Evolutionary conservation across 2,113 vertebrate species (phyloP).

Genomic region (Eretmodus cyanostictus): DNA sequence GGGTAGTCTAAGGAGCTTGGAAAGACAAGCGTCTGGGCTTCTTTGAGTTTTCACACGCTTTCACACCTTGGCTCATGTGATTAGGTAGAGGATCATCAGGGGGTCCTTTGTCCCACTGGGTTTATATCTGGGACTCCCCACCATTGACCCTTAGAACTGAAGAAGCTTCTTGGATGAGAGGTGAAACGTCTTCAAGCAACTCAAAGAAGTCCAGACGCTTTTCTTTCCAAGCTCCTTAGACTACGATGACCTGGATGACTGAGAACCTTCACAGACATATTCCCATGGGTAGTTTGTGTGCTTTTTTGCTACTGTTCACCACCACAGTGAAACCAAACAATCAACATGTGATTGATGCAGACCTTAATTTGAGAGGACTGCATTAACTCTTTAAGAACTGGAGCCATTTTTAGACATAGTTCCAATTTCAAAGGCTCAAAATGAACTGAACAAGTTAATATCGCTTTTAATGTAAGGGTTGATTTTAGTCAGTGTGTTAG

Average conservation of each 20-base stretch:
- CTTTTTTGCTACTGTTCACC: neutral
- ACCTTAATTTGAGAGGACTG: neutral
- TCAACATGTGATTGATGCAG: neutral
- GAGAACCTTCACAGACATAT: neutral
- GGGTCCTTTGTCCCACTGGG: too few relatives aligned
- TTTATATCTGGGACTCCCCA: accelerated
- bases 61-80: too few relatives aligned
- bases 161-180: too few relatives aligned
- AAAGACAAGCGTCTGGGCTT: too few relatives aligned
- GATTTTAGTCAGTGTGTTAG: neutral
- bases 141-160: too few relatives aligned
- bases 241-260: neutral
- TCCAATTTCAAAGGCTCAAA: neutral
- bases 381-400: neutral
- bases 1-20: neutral
- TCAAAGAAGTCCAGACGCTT: too few relatives aligned
- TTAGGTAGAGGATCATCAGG: too few relatives aligned
- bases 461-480: neutral
- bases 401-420: neutral
- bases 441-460: neutral
- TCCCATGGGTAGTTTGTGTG: neutral
- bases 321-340: neutral
- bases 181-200: too few relatives aligned
- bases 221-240: neutral
- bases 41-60: too few relatives aligned